Evolutionary conservation across 2,888 invertebrate species (phyloP), one percentile per base, ranked within the genome.

Genomic region (Geophilus truncorum): DNA sequence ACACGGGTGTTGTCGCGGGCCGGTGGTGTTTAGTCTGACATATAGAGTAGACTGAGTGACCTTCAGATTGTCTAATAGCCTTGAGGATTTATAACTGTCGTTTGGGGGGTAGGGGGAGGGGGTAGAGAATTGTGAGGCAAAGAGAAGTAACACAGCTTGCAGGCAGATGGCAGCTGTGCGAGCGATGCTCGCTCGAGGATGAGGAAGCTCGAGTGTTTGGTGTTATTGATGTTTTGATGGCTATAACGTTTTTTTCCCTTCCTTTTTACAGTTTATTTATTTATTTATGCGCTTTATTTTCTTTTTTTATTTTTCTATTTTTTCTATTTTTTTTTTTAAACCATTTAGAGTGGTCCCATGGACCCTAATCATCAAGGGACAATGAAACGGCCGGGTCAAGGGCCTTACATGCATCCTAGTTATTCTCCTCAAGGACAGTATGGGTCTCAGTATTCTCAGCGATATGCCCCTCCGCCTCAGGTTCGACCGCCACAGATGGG

Each of bases 311-410:
- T n/a, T n/a, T n/a, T n/a, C n/a, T n/a, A n/a, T 45, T 21, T 12
- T 78, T 78, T 78, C 18, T 40, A 21, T 7, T 7, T 34, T 40
- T 7, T 40, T 40, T 40, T 40, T 40, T 40, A 40, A n/a, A 4
- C 15, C 21, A 18, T 51, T 51, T 45, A 79, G 79, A 51, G 79
- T 15, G 79, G 40, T 79, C 25, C 79, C 15, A 40, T 79, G 25
- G 79, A 79, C 32, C 79, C 45, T 51, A 51, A 25, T 28, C 79
- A 79, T 25, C 79, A 40, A 51, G 25, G 45, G 23, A 25, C 51
- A n/a, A 51, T 79, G 79, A 79, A 79, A 51, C 23, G 79, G 79
- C 79, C 79, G 21, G 78, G 78, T 25, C 79, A 79, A 79, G 32
- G 79, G 28, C 79, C 79, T 25, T 79, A 79, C 79, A 79, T 79